Base-by-base conservation (phyloP, 1,140 invertebrate species). In the Bathynomus jamesi region DNA sequence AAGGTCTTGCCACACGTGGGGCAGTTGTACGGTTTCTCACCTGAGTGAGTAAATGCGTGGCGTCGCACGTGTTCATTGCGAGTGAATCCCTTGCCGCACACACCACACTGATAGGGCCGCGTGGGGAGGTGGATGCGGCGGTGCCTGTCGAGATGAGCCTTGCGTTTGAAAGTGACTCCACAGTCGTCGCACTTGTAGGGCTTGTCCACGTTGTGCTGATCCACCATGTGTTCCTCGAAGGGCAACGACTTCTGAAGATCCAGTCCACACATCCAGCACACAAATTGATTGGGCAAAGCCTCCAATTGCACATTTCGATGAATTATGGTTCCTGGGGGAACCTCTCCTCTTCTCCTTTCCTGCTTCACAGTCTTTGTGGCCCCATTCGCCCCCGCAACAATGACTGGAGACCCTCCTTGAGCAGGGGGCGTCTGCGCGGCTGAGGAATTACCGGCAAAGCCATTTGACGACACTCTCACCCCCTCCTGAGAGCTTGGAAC, bases 11-110 rank as follows among this genome's bases (percentile, higher is more conserved):
- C 69, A 67, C 78, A 78, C 13, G 87, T 87, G 73, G 91, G 89
- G 80, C 94, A 97, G 13, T 93, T 90, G 79, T 94, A 95, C 0
- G 92, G 93, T 81, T 94, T 94, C 83, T 94, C 92, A 0, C 93
- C 75, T 40, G 77, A 74, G 66, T 78, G 77, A 10, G 77, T 78
- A 64, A 75, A 75, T 30, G 75, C 69, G 69, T 78, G 77, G 2
- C 77, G 72, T 3, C 75, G 69, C 24, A 78, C 74, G 61, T 78
- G 77, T 40, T 78, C 77, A 69, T 76, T 76, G 7, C 77, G 77
- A 8, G 94, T 94, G 80, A 94, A 95, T 0, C 91, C 94, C 81
- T 91, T 89, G 8, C 89, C 90, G 79, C 94, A 96, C 29, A 90
- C 86, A 25, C 88, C 71, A 70, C 77, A 78, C 65, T 76, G 74